Conservation (phyloP, 2,888 invertebrate genomes). For the Leptinotarsa juncta region DNA sequence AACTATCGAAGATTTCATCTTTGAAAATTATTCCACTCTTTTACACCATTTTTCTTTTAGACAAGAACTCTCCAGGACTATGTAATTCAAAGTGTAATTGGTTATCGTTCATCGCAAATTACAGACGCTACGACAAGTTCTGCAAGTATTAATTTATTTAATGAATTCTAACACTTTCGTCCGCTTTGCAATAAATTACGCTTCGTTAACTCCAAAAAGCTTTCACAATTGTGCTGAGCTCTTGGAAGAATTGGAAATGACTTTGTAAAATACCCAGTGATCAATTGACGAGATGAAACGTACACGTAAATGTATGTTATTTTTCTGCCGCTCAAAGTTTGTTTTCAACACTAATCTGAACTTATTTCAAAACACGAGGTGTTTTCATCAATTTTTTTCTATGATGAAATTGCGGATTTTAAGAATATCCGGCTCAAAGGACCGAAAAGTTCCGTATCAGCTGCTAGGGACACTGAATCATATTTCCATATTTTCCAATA, state of each 20-base stretch:
- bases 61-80: background rate
- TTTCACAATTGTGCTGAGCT: background rate
- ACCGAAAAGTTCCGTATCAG: no score
- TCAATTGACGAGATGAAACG: no score
- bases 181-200: background rate
- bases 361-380: background rate
- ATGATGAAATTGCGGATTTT: background rate
- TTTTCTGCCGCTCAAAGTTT: no score
- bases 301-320: no score
- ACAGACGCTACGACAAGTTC: background rate
- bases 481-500: background rate
- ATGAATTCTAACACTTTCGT: background rate
- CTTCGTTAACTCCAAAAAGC: background rate
- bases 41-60: no score
- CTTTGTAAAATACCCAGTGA: background rate
- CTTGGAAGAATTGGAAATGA: background rate
- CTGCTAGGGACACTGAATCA: no score
- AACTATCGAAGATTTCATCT: no score
- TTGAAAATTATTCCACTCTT: no score
- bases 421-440: no score
- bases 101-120: background rate
- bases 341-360: no score
- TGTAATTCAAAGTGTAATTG: background rate
- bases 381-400: background rate
- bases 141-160: background rate